Evolutionary conservation across 2,888 invertebrate species (phyloP).

Genomic region (Drosophila kambysellisi): DNA sequence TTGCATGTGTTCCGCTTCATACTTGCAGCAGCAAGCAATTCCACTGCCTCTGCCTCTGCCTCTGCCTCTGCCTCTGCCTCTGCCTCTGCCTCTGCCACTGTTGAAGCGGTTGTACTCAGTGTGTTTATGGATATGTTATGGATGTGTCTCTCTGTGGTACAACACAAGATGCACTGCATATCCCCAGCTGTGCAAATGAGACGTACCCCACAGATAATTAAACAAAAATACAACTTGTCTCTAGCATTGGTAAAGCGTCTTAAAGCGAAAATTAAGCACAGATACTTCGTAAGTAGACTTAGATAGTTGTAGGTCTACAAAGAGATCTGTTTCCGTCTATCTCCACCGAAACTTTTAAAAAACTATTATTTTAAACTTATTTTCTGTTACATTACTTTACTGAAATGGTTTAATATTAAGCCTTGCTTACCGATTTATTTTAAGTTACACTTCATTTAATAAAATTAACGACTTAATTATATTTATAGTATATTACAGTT

Average conservation of each 20-base stretch:
- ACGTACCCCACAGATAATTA: not conserved
- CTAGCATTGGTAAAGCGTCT: not conserved
- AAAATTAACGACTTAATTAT: not conserved
- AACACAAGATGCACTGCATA: not conserved
- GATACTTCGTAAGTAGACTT: not conserved
- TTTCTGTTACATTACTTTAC: not conserved
- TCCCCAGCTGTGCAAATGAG: not conserved
- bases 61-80: not conserved
- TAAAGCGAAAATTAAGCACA: not conserved
- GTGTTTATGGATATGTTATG: conserved; percentile 5
- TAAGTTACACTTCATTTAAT: not conserved
- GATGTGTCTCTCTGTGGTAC: not conserved
- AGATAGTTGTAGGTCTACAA: not conserved
- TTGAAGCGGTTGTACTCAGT: not conserved
- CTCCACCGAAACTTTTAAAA: not conserved
- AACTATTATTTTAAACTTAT: not conserved
- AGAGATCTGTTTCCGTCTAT: not conserved
- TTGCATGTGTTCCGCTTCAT: conserved; percentile 22
- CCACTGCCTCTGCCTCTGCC: not conserved
- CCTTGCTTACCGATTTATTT: not conserved
- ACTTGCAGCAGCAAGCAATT: conserved; percentile 14
- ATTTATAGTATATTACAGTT: not conserved
- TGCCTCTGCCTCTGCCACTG: not conserved
- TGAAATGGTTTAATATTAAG: not conserved
- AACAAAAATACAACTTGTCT: not conserved